These are phyloP conservation scores for Poecile atricapillus DNA, from an alignment of 2,113 vertebrate genomes.

Conservation along the genomic window DNA sequence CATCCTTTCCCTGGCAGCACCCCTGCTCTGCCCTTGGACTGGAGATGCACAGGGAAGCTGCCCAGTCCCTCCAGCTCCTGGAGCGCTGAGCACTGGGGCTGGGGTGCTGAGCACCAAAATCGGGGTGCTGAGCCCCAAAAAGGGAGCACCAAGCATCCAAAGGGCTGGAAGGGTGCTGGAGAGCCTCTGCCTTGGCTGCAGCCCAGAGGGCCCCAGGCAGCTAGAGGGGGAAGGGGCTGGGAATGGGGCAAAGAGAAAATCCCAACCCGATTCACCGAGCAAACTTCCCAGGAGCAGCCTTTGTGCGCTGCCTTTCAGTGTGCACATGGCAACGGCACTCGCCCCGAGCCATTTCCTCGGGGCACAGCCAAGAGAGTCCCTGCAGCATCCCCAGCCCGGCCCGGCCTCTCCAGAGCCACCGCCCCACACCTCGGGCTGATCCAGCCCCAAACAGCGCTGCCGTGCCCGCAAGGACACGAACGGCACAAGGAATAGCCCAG, in stretches of 20 bases:
- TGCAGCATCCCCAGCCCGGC: background rate
- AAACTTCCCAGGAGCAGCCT: conserved; percentile 34
- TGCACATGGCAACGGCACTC: conserved; percentile 38
- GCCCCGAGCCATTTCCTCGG: conserved; percentile 39
- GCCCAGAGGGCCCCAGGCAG: background rate
- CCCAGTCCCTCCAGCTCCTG: background rate
- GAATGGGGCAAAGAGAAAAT: conserved; percentile 42
- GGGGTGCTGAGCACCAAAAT: background rate
- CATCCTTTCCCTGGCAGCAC: background rate
- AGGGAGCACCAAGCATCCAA: accelerated
- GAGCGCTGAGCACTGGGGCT: background rate
- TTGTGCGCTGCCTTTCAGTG: conserved; percentile 40
- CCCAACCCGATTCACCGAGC: background rate
- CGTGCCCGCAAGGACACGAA: accelerated
- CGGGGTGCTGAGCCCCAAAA: background rate
- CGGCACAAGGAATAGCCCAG: too few relatives aligned
- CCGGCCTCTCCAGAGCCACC: background rate
- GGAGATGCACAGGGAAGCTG: background rate
- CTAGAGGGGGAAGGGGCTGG: background rate
- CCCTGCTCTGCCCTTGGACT: background rate
- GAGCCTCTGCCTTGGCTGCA: background rate
- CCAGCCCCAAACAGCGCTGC: background rate
- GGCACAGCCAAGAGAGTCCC: conserved; percentile 9
- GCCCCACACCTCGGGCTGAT: background rate
- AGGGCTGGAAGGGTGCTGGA: background rate